phyloP scores from a whole-genome alignment of 2,888 invertebrate species.

The Apamea crenata region DNA sequence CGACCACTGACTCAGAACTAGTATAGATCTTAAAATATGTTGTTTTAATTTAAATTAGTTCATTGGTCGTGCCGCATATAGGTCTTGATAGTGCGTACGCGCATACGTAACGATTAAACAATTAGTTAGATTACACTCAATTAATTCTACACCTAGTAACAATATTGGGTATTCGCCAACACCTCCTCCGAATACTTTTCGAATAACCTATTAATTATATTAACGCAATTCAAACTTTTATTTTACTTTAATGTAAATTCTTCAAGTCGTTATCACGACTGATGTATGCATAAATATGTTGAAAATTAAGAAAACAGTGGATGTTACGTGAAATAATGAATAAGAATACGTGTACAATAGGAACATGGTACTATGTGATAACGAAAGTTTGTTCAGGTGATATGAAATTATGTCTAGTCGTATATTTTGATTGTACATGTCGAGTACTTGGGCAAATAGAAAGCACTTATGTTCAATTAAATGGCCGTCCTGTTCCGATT shows the following conservation, averaged over 20 bases:
- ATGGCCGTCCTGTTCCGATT: slow-evolving; percentile 56
- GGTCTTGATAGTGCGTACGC: slow-evolving; percentile 18
- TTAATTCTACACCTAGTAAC: slow-evolving; percentile 47
- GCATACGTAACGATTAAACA: slow-evolving; percentile 34
- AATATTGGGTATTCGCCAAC: slow-evolving; percentile 34
- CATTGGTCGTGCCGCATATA: slow-evolving; percentile 25
- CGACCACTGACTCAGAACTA: slow-evolving; percentile 8
- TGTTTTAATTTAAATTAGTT: slow-evolving; percentile 29
- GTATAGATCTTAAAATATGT: slow-evolving; percentile 27
- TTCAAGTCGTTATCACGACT: slow-evolving; percentile 53
- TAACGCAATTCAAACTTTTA: slow-evolving; percentile 59
- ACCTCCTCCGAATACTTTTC: slow-evolving; percentile 47
- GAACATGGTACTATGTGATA: slow-evolving; percentile 44
- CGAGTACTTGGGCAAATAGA: slow-evolving; percentile 64
- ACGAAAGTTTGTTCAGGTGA: slow-evolving; percentile 69
- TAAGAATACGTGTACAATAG: slow-evolving; percentile 30
- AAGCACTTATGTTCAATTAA: slow-evolving; percentile 67
- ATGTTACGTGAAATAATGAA: slow-evolving; percentile 13
- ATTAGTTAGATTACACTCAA: slow-evolving; percentile 36
- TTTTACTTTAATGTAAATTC: slow-evolving; percentile 68
- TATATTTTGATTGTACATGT: slow-evolving; percentile 61
- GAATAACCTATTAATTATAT: slow-evolving; percentile 59
- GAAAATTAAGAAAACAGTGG: slow-evolving; percentile 24
- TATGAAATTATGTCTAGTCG: slow-evolving; percentile 54
- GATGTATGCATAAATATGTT: slow-evolving; percentile 39